Evolutionary conservation across 2,797 vertebrate species (phyloP), one percentile per base, ranked within the genome.

Genomic region (Malacoraja senta): DNA sequence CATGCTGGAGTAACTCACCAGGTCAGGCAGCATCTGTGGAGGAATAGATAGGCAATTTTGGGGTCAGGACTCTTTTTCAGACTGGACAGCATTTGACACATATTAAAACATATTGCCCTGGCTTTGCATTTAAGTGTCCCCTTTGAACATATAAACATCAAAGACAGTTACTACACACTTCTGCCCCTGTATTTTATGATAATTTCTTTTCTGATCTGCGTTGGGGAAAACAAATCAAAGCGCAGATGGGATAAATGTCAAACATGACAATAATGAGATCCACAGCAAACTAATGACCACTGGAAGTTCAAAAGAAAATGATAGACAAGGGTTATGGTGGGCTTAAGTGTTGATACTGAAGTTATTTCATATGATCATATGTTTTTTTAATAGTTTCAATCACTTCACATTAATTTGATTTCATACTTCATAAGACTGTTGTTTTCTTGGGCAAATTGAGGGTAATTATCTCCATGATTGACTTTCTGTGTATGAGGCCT

Each of bases 381-480:
- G 38, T n/a, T 92, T 72, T 76, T 91, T 91, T 29, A 88, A 53
- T 53, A 92, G 90, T 92, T 76, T 92, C 90, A 92, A 17, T 76
- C 90, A 76, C 71, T 92, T 76, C 44, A n/a, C 29, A 92, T 74
- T 91, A 91, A 91, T 91, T 92, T 92, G 90, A 92, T 92, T 92
- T 76, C 90, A 76, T 72, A 29, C 90, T 74, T 92, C 71, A 92
- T 92, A 92, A 53, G 90, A 76, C 90, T 92, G 68, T 91, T 71
- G 76, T 92, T 76, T 92, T 76, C 90, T 74, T 76, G 90, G 90
- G 90, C 90, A 92, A 92, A 92, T 92, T 92, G 90, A 74, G 35
- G 71, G 90, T 92, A 92, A 92, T 92, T 92, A 92, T 92, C 35
- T 92, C 38, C 71, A 92, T 92, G 90, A 74, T 76, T 92, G 90